Evolutionary conservation across 2,113 vertebrate species (phyloP).

Genomic region (Stegastes partitus): DNA sequence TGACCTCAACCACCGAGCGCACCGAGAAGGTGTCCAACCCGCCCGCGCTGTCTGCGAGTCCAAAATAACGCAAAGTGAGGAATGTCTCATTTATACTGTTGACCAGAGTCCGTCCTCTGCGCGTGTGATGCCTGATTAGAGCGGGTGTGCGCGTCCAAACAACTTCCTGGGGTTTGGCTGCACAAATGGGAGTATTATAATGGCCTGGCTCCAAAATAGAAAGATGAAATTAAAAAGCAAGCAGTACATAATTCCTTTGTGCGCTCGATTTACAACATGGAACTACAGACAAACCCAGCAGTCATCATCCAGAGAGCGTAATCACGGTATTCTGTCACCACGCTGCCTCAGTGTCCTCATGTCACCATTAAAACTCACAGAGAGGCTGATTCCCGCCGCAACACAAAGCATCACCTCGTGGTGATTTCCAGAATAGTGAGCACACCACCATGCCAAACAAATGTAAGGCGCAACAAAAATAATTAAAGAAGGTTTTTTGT

Average conservation of each 20-base stretch:
- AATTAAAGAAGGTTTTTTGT: too few relatives aligned
- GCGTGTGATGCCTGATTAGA: conserved; percentile 19
- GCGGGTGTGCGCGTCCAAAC: conserved; percentile 16
- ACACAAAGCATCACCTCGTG: neutral
- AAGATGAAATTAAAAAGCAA: conserved; percentile 54
- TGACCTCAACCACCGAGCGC: conserved; percentile 55
- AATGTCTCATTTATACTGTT: conserved; percentile 18
- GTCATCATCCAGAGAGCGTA: conserved; percentile 15
- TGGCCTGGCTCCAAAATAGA: conserved; percentile 48
- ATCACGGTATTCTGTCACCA: conserved; percentile 14
- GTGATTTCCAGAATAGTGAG: too few relatives aligned
- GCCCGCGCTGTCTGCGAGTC: conserved; percentile 3
- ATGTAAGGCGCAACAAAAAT: too few relatives aligned
- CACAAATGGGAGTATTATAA: conserved; percentile 42
- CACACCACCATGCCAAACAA: too few relatives aligned
- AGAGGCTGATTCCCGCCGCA: neutral
- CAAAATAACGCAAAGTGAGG: conserved; percentile 15
- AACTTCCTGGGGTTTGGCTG: conserved; percentile 43
- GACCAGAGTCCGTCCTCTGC: conserved; percentile 19
- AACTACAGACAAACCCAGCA: conserved; percentile 9
- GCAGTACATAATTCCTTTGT: conserved; percentile 44
- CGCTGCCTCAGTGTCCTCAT: conserved; percentile 35
- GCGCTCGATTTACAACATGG: conserved; percentile 7
- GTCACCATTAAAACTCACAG: conserved; percentile 25
- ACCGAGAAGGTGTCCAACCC: conserved; percentile 47